A percentile compares a stretch with the other conserved stretches of the same genome.
These are phyloP conservation scores for Vespertilio murinus DNA, from an alignment of 2,797 vertebrate genomes.

Conservation along the genomic window DNA sequence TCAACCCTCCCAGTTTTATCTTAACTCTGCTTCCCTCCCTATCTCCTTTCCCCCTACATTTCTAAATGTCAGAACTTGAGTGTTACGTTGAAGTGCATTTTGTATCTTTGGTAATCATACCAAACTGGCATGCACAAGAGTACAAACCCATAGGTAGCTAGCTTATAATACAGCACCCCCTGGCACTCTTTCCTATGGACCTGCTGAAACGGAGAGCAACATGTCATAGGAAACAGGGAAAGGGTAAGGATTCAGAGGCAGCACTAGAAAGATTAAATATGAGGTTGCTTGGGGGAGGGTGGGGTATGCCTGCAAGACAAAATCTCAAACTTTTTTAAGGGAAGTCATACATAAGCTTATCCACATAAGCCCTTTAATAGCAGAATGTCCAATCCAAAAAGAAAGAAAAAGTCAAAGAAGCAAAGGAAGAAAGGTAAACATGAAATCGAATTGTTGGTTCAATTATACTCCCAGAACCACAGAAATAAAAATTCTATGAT, in stretches of 20 bases:
- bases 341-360: not conserved
- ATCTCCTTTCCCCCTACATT: not conserved
- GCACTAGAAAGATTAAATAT: not conserved
- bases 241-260: not conserved
- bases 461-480: not conserved
- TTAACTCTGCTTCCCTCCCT: not conserved
- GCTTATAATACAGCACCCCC: not conserved
- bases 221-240: not conserved
- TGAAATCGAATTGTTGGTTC: not conserved
- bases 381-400: not conserved
- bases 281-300: accelerated
- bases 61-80: constrained; percentile 20
- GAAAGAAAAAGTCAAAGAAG: not conserved
- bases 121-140: not conserved
- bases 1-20: not conserved
- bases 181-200: not conserved
- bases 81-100: not conserved
- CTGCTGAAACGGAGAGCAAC: not conserved
- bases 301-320: not conserved
- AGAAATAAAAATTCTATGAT: not conserved
- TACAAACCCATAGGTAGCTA: not conserved
- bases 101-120: not conserved
- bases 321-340: not conserved
- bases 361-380: not conserved
- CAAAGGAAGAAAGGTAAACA: not conserved